Conservation (phyloP, 1,140 invertebrate species). For the Drosophila elegans region DNA sequence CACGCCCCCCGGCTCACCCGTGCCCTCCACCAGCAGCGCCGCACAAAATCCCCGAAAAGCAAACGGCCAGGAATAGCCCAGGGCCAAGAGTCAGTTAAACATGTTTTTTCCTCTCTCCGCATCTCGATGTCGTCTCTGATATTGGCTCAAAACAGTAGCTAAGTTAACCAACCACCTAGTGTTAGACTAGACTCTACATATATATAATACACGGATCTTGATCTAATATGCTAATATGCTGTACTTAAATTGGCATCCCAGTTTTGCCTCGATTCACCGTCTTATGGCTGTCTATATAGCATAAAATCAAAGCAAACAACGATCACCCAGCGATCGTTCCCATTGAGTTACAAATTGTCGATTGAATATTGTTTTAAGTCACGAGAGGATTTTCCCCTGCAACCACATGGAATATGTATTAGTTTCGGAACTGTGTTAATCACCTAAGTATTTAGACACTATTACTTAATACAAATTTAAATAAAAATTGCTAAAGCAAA, state of each 20-base stretch:
- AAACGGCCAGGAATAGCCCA: slow-evolving; percentile 63
- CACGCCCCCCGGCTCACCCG: slow-evolving; percentile 61
- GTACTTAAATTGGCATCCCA: slow-evolving; percentile 71
- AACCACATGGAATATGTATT: slow-evolving; percentile 69
- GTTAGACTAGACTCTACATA: slow-evolving; percentile 34
- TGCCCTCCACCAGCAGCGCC: slow-evolving; percentile 38
- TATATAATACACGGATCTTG: slow-evolving; percentile 48
- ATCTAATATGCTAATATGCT: slow-evolving; percentile 54
- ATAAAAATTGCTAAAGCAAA: slow-evolving; percentile 55
- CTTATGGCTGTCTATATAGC: slow-evolving; percentile 68
- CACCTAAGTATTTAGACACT: slow-evolving; percentile 83
- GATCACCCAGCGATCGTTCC: slow-evolving; percentile 66
- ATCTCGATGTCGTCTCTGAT: slow-evolving; percentile 67
- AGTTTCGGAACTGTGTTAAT: slow-evolving; percentile 82
- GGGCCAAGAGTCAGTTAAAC: slow-evolving; percentile 45
- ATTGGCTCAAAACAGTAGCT: slow-evolving; percentile 70
- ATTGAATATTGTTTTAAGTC: slow-evolving; percentile 63
- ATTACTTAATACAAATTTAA: slow-evolving; percentile 75
- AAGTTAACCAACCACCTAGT: slow-evolving; percentile 57
- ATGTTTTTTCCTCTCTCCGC: slow-evolving; percentile 26
- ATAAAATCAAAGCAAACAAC: slow-evolving; percentile 65
- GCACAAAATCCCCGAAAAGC: slow-evolving; percentile 52
- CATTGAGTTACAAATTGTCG: slow-evolving; percentile 55
- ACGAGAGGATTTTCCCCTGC: slow-evolving; percentile 15
- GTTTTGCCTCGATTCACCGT: slow-evolving; percentile 59